Base-by-base conservation (phyloP, 2,888 invertebrate species). In the Protophormia terraenovae region DNA sequence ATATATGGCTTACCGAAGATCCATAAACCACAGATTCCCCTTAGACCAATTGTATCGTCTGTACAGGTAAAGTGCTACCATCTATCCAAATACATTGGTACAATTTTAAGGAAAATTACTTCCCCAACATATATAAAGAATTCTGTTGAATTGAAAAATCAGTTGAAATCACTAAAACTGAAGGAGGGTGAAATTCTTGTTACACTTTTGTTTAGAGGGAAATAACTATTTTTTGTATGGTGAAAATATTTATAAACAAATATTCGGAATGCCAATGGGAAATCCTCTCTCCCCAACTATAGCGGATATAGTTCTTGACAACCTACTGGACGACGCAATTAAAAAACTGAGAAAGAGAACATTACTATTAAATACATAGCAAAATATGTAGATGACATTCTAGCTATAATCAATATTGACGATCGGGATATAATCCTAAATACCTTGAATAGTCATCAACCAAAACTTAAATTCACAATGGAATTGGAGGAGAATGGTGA, bases 1-100 rank as follows among this genome's bases (percentile, higher is more conserved):
- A 27, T 62, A 29, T 62, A 62, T 29, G 62, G 62, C 3, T 19
- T 62, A 29, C 62, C 62, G 7, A 62, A 62, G 29, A 29, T 62
- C 24, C 62, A 62, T 14, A 62, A 62, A 14, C 27, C 32, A 7
- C 7, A 62, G 10, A 35, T n/a, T 4, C 62, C 62, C 5, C 32
- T 62, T 3, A 22, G 62, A 8, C 62, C 62, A 32, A 62, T 62
- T 38, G 14, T 27, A 10, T 32, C 62, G 3, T 62, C 62, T n/a
- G n/a, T 19, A 16, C n/a, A 62, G 1, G 19, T 62, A 3, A 5
- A 10, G 29, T 8, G 27, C 35, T 14, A 35, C 27, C n/a, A 62
- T 2, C 32, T 32, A 7, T 32, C 32, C 5, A 32, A 32, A 32
- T 32, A 32, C 7, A 32, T 32, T 32, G 32, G 32, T 6, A 32